phyloP scores from a whole-genome alignment of 2,888 invertebrate genomes.

The Galeopsomyia nigrocyanea region DNA sequence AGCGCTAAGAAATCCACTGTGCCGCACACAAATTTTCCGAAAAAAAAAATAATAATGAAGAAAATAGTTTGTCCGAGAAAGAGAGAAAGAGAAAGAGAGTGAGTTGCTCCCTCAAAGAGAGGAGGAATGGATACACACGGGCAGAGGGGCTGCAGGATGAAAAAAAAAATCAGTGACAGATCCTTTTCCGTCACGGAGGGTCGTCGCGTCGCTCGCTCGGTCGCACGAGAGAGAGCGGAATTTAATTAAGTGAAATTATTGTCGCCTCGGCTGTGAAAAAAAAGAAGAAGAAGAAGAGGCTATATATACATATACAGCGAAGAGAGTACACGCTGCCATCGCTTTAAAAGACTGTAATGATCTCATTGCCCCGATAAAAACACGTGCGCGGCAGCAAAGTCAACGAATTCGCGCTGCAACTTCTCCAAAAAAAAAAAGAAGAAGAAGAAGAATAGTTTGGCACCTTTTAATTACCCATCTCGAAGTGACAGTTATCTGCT shows the following conservation, averaged over 20 bases:
- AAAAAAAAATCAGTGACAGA: conserved; percentile 45
- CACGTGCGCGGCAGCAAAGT: conserved; percentile 62
- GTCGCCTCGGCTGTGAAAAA: conserved; percentile 52
- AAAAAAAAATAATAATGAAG: conserved; percentile 20
- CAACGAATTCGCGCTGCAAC: conserved; percentile 59
- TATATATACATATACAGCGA: conserved; percentile 49
- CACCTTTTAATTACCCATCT: conserved; percentile 44
- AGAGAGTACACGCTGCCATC: conserved; percentile 34
- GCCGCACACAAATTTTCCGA: conserved; percentile 12
- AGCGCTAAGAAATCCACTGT: too few species aligned
- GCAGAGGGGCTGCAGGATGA: neutral
- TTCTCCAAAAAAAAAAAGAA: too few species aligned
- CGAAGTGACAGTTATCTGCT: neutral
- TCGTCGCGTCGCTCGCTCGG: conserved; percentile 12
- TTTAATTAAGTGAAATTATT: conserved; percentile 69
- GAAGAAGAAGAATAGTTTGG: too few species aligned
- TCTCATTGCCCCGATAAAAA: conserved; percentile 65
- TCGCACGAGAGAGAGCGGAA: conserved; percentile 64
- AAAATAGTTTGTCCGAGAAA: conserved; percentile 27
- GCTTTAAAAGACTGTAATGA: conserved; percentile 57
- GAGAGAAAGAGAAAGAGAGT: neutral
- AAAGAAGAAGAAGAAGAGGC: conserved; percentile 49
- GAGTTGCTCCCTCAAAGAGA: neutral
- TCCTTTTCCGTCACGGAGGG: conserved; percentile 37
- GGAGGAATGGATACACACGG: neutral